Percentiles rank a stretch among this genome's conserved stretches.
These are phyloP conservation scores for Philonicus albiceps DNA, from an alignment of 2,888 invertebrate species.

Conservation along the genomic window DNA sequence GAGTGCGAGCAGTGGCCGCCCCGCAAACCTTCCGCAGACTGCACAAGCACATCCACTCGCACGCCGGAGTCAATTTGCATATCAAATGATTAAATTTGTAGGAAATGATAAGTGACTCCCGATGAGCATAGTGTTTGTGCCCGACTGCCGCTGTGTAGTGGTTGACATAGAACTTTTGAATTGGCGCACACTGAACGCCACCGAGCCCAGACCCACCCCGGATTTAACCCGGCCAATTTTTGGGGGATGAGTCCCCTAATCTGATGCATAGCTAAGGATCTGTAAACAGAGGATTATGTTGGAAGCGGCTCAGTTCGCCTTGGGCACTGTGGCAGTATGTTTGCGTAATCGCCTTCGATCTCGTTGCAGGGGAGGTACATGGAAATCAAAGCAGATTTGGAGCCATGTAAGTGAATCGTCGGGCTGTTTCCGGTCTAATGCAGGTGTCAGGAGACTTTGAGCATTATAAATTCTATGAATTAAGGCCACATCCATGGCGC, in stretches of 20 bases:
- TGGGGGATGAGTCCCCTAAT: conserved; percentile 36
- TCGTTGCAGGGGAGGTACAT: background rate
- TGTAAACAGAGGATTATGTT: conserved; percentile 41
- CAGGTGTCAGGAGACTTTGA: conserved; percentile 5
- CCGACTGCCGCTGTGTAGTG: background rate
- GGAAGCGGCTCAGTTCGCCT: background rate
- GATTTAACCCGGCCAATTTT: background rate
- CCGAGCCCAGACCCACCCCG: background rate
- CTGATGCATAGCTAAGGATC: conserved; percentile 43
- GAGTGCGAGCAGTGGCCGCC: conserved; percentile 21
- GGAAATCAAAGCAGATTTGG: background rate
- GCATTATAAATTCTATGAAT: background rate
- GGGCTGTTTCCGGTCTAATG: background rate
- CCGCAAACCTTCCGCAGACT: background rate
- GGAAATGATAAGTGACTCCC: conserved; percentile 44
- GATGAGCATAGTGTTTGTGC: background rate
- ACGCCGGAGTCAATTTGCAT: conserved; percentile 40
- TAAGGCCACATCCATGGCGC: background rate
- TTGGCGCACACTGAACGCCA: background rate
- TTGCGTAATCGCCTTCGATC: background rate
- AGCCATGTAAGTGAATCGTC: conserved; percentile 1
- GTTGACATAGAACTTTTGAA: background rate
- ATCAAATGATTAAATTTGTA: conserved; percentile 45
- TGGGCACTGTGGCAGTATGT: conserved; percentile 10
- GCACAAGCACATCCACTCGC: background rate